These are phyloP conservation scores for Laticauda colubrina DNA, from an alignment of 2,113 vertebrate species.

Conservation along the genomic window DNA sequence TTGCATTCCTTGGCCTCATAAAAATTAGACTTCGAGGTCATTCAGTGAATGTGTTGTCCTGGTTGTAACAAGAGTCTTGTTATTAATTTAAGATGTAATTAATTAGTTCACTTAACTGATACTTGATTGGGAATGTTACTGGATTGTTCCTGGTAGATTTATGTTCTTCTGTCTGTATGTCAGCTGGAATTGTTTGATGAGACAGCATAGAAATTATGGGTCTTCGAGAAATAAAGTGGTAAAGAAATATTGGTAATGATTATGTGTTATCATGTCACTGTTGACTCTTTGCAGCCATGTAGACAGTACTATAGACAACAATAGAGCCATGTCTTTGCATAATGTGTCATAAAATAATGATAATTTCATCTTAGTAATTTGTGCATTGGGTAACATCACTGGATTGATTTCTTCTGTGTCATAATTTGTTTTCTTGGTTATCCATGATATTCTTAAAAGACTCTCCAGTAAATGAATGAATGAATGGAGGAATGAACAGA, in stretches of 20 bases:
- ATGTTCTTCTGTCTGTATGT: background rate
- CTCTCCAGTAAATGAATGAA: background rate
- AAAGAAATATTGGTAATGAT: background rate
- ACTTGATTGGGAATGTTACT: background rate
- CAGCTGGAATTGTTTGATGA: background rate
- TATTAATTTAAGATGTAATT: background rate
- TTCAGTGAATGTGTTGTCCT: background rate
- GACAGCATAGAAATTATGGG: background rate
- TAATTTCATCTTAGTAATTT: background rate
- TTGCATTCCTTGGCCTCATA: background rate
- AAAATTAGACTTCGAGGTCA: background rate
- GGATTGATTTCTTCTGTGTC: background rate
- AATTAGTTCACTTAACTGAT: background rate
- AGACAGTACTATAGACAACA: background rate
- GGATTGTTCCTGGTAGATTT: background rate
- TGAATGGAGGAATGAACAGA: background rate
- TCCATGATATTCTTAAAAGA: background rate
- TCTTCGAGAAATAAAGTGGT: background rate
- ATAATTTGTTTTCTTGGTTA: background rate
- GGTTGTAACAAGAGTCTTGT: background rate
- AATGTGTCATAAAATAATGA: background rate
- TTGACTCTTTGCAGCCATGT: background rate
- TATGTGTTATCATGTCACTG: background rate
- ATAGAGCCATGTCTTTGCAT: background rate
- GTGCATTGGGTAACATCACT: background rate